These are phyloP conservation scores for Enteromius fasciolatus DNA, from an alignment of 2,797 vertebrate genomes.

Conservation along the genomic window DNA sequence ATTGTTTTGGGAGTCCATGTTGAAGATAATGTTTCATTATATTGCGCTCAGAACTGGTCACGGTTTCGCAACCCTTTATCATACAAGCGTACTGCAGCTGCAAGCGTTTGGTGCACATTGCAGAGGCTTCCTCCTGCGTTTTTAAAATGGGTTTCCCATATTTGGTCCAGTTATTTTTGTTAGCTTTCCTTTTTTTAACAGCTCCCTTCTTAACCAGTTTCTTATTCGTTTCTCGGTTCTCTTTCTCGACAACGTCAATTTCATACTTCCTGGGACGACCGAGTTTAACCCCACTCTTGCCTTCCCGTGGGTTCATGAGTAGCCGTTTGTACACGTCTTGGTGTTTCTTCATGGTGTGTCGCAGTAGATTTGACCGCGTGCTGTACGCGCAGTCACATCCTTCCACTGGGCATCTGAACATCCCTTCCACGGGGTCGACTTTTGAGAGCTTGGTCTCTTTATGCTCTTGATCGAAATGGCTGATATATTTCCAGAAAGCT, in stretches of 20 bases:
- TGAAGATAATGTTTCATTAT: slow-evolving; percentile 93
- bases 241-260: slow-evolving; percentile 81
- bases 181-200: slow-evolving; percentile 68
- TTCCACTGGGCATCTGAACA: slow-evolving; percentile 91
- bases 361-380: slow-evolving; percentile 92
- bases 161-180: slow-evolving; percentile 78
- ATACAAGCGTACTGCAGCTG: slow-evolving; percentile 94
- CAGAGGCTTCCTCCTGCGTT: slow-evolving; percentile 86
- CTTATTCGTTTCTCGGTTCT: slow-evolving; percentile 80
- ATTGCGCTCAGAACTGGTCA: slow-evolving; percentile 90
- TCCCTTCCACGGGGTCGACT: slow-evolving; percentile 76
- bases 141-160: slow-evolving; percentile 90
- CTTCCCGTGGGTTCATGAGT: slow-evolving; percentile 83
- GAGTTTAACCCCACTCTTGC: slow-evolving; percentile 81
- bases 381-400: slow-evolving; percentile 94
- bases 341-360: slow-evolving; percentile 95
- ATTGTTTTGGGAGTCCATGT: slow-evolving; percentile 93
- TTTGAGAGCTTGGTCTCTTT: slow-evolving; percentile 75
- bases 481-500: slow-evolving; percentile 84
- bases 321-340: slow-evolving; percentile 89
- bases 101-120: slow-evolving; percentile 87
- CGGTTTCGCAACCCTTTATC: slow-evolving; percentile 92
- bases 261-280: slow-evolving; percentile 72
- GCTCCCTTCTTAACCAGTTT: slow-evolving; percentile 77
- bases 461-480: slow-evolving; percentile 87